A percentile compares a stretch with the other conserved stretches of the same genome.
Evolutionary conservation across 2,888 invertebrate genomes (phyloP).

Genomic region (Dioctria linearis): DNA sequence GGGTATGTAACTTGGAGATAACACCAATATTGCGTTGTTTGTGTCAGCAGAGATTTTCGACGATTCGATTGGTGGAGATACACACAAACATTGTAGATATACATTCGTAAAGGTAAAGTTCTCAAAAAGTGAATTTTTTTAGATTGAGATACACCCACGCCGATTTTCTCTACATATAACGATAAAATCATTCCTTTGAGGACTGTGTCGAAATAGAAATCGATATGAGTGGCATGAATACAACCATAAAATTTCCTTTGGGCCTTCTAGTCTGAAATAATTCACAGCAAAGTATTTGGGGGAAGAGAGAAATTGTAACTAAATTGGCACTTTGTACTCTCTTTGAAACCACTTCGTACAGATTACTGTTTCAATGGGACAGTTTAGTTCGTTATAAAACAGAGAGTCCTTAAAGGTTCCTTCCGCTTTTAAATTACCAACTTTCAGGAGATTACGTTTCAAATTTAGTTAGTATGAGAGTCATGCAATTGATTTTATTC

Average conservation of each 20-base stretch:
- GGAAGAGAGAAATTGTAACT: conserved; percentile 36
- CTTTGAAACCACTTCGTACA: conserved; percentile 44
- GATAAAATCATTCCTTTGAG: conserved; percentile 49
- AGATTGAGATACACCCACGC: conserved; percentile 42
- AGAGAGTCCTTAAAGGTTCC: neutral
- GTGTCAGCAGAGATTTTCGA: conserved; percentile 49
- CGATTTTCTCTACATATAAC: neutral
- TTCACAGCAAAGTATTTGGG: conserved; percentile 30
- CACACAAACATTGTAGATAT: too few species aligned
- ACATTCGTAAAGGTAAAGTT: conserved; percentile 41
- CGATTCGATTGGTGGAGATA: neutral
- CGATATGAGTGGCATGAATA: conserved; percentile 48
- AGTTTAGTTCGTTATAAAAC: neutral
- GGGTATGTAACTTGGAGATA: conserved; percentile 6
- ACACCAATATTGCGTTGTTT: conserved; percentile 33
- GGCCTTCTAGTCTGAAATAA: conserved; percentile 35
- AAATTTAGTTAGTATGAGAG: neutral
- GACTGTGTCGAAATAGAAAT: conserved; percentile 33
- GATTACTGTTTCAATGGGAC: conserved; percentile 33
- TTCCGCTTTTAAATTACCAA: neutral
- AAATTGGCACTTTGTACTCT: conserved; percentile 52
- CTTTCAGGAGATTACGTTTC: neutral
- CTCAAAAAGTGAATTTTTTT: conserved; percentile 46
- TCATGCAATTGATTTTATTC: neutral
- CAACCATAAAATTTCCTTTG: conserved; percentile 48